Percentiles rank a stretch among this genome's conserved stretches.
Evolutionary conservation across 2,888 invertebrate species (phyloP).

Genomic region (Hydroisotoma schaefferi): DNA sequence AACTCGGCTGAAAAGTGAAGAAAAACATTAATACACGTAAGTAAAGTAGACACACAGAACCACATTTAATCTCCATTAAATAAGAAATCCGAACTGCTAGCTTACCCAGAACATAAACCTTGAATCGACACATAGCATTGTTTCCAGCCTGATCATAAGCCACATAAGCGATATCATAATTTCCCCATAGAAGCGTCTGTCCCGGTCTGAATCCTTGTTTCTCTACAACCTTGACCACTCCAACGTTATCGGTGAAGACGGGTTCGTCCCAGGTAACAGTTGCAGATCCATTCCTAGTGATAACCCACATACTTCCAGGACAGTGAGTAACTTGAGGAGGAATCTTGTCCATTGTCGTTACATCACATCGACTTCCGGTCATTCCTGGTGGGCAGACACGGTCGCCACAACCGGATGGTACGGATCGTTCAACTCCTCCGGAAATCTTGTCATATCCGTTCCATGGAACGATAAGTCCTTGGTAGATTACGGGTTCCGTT

Average conservation of each 20-base stretch:
- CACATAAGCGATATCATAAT: slow-evolving; percentile 89
- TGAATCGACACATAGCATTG: slow-evolving; percentile 85
- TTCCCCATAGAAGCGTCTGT: slow-evolving; percentile 82
- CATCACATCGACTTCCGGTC: slow-evolving; percentile 77
- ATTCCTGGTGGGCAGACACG: slow-evolving; percentile 84
- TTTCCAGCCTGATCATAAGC: slow-evolving; percentile 90
- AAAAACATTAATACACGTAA: slow-evolving; percentile 34
- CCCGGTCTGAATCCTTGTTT: slow-evolving; percentile 83
- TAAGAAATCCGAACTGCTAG: background rate
- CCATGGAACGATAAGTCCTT: slow-evolving; percentile 83
- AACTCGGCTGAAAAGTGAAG: slow-evolving; percentile 69
- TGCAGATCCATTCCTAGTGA: slow-evolving; percentile 85
- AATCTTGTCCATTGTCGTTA: slow-evolving; percentile 76
- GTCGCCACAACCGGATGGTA: slow-evolving; percentile 88
- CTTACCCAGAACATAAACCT: slow-evolving; percentile 80
- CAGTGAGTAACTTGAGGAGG: slow-evolving; percentile 84
- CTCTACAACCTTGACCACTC: slow-evolving; percentile 72
- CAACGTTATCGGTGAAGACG: slow-evolving; percentile 83
- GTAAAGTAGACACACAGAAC: background rate
- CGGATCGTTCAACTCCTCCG: slow-evolving; percentile 85
- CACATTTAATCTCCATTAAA: background rate
- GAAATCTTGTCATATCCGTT: slow-evolving; percentile 84
- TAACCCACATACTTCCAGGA: slow-evolving; percentile 90
- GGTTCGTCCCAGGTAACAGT: slow-evolving; percentile 90
- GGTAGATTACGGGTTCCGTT: slow-evolving; percentile 84